Evolutionary conservation across 2,888 invertebrate genomes (phyloP).

Genomic region (Syrista parreyssii): DNA sequence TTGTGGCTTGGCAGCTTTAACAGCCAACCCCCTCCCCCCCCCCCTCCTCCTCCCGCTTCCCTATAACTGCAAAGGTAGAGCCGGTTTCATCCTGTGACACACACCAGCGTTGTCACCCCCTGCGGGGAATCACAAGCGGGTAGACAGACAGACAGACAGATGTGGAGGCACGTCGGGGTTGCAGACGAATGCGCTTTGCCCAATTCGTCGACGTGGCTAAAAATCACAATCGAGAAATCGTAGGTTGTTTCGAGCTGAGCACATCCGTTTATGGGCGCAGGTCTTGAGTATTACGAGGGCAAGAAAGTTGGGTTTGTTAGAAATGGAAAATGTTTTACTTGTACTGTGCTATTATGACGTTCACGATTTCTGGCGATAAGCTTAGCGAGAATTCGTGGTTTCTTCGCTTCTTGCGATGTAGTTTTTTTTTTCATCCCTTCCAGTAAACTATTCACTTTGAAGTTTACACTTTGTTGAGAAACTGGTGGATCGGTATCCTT

Average conservation of each 20-base stretch:
- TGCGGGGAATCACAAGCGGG: neutral
- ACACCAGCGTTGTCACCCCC: neutral
- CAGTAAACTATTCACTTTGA: neutral
- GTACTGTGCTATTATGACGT: neutral
- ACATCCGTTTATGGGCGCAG: neutral
- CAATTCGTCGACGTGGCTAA: neutral
- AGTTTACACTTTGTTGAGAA: neutral
- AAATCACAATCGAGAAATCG: neutral
- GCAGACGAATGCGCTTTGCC: neutral
- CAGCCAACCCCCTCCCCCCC: neutral
- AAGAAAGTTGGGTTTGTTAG: no score
- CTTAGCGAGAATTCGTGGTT: neutral
- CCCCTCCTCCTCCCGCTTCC: neutral
- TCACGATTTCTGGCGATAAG: neutral
- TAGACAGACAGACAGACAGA: neutral
- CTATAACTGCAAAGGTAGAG: neutral
- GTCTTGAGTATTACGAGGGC: neutral
- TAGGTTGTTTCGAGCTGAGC: neutral
- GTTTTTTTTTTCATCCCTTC: neutral
- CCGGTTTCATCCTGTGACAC: neutral
- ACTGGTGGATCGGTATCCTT: neutral
- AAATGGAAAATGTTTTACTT: neutral
- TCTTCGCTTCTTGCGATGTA: neutral
- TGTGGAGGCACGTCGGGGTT: neutral
- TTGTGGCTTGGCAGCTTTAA: constrained; percentile 25